Percentiles rank a stretch among this genome's conserved stretches.
Evolutionary conservation across 2,888 invertebrate species (phyloP).

Genomic region (Ephialtes manifestator): DNA sequence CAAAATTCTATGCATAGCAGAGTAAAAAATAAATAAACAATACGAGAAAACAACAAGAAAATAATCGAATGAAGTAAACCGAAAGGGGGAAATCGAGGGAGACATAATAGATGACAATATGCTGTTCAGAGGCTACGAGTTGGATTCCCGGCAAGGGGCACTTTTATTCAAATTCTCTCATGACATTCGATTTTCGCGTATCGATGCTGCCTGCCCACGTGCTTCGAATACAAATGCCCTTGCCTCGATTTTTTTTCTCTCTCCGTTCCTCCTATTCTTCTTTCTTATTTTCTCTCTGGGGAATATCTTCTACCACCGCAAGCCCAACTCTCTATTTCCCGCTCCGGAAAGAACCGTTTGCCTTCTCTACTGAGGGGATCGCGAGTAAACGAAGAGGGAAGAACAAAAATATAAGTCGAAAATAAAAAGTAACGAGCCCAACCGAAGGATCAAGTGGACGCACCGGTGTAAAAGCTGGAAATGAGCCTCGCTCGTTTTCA

Average conservation of each 20-base stretch:
- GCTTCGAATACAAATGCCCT: constrained; percentile 64
- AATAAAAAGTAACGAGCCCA: constrained; percentile 78
- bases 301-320: constrained; percentile 53
- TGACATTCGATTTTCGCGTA: constrained; percentile 80
- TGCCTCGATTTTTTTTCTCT: constrained; percentile 53
- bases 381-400: background rate
- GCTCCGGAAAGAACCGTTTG: constrained; percentile 48
- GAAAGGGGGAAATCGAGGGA: constrained; percentile 12
- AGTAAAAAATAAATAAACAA: background rate
- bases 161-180: constrained; percentile 78
- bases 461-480: constrained; percentile 74
- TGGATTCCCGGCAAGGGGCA: constrained; percentile 57
- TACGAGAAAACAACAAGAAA: constrained; percentile 27
- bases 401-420: constrained; percentile 66
- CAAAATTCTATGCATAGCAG: background rate
- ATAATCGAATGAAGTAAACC: constrained; percentile 43
- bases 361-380: constrained; percentile 30
- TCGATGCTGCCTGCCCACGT: constrained; percentile 66
- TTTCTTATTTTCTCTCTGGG: constrained; percentile 64
- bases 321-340: constrained; percentile 63
- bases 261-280: constrained; percentile 35
- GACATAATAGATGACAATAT: constrained; percentile 62
- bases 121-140: constrained; percentile 59
- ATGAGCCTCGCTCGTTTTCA: constrained; percentile 75
- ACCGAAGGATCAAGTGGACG: constrained; percentile 60